These are phyloP conservation scores for Telmatherina bonti DNA, from an alignment of 2,797 vertebrate species.

Conservation along the genomic window DNA sequence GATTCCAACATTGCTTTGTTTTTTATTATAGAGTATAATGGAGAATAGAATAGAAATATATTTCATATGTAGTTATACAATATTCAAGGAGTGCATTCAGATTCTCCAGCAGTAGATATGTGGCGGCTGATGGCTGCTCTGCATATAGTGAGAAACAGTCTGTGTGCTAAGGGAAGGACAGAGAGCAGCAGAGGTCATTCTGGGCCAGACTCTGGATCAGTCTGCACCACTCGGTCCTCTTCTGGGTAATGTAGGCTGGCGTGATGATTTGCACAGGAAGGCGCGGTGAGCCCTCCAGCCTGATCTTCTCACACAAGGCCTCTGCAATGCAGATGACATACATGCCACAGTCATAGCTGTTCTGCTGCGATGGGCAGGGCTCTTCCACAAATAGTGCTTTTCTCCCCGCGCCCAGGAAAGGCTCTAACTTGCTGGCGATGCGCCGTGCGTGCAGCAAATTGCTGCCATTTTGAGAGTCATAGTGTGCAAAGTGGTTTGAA, in stretches of 20 bases:
- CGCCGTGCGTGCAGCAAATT: slow-evolving; percentile 90
- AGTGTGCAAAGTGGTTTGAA: slow-evolving; percentile 90
- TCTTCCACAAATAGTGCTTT: slow-evolving; percentile 88
- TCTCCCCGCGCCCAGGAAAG: slow-evolving; percentile 83
- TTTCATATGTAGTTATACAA: slow-evolving; percentile 42
- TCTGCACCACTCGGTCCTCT: slow-evolving; percentile 90
- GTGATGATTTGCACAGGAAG: slow-evolving; percentile 88
- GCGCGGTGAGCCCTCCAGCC: slow-evolving; percentile 78
- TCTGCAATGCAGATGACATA: slow-evolving; percentile 95
- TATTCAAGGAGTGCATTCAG: slow-evolving; percentile 64
- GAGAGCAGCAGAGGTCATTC: slow-evolving; percentile 65
- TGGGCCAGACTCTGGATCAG: slow-evolving; percentile 85
- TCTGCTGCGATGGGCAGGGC: slow-evolving; percentile 92
- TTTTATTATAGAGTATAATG: slow-evolving; percentile 22
- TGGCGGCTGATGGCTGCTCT: slow-evolving; percentile 48
- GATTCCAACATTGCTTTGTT: slow-evolving; percentile 31
- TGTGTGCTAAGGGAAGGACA: slow-evolving; percentile 53
- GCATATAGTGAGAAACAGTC: slow-evolving; percentile 15
- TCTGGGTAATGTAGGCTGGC: slow-evolving; percentile 90
- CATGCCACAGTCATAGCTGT: slow-evolving; percentile 99
- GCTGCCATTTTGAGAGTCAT: slow-evolving; percentile 92
- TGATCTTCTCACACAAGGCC: slow-evolving; percentile 86
- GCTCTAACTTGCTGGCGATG: slow-evolving; percentile 89
- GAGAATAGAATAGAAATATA: slow-evolving; percentile 53
- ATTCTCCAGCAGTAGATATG: slow-evolving; percentile 62